Percentiles rank a stretch among this genome's conserved stretches.
Conservation (phyloP, 2,797 vertebrate genomes). For the Ctenopoma kingsleyae region DNA sequence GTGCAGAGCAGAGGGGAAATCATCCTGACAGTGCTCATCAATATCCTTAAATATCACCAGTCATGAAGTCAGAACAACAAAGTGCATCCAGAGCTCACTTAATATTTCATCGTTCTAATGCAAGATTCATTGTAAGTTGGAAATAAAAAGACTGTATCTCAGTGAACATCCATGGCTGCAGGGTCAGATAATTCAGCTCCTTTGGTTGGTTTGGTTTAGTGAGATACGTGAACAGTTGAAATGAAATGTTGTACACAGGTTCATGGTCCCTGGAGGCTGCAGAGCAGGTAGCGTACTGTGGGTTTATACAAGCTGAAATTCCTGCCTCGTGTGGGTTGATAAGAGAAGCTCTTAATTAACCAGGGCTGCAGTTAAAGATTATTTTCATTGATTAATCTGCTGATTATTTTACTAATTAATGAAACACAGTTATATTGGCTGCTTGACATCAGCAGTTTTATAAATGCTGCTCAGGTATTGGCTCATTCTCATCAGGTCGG, state of each 20-base stretch:
- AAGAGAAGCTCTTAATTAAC: no score
- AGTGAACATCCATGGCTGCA: no score
- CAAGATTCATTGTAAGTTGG: neutral
- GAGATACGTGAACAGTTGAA: no score
- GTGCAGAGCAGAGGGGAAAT: slow-evolving; percentile 8
- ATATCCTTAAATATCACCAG: neutral
- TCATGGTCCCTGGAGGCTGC: neutral
- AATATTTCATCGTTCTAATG: neutral
- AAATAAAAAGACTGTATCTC: neutral
- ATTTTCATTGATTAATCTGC: neutral
- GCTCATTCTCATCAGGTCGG: no score
- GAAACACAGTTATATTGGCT: neutral
- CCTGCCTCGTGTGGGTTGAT: neutral
- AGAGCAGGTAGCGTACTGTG: neutral
- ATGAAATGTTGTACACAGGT: no score
- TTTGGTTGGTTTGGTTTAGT: no score
- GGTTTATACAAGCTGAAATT: neutral
- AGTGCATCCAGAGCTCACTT: neutral
- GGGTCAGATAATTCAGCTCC: no score
- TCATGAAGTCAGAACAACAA: no score
- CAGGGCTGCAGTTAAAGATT: neutral
- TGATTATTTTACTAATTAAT: neutral
- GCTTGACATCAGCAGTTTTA: no score
- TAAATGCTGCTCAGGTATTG: no score
- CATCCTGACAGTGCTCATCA: slow-evolving; percentile 7